Evolutionary conservation across 2,113 vertebrate genomes (phyloP), one percentile per base, ranked within the genome.

Genomic region (Indri indri): DNA sequence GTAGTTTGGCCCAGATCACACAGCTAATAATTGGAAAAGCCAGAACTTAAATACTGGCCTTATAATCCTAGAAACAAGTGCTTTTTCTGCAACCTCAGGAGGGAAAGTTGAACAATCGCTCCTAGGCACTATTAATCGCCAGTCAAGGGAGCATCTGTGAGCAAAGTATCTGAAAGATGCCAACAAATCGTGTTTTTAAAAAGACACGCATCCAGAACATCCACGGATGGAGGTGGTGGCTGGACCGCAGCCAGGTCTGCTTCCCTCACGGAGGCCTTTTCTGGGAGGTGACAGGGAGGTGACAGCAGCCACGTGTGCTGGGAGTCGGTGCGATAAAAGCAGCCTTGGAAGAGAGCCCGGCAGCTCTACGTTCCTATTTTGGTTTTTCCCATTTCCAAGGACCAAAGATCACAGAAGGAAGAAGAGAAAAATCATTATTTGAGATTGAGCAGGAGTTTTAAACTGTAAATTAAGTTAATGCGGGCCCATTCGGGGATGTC

Each of bases 321-420:
- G 68, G 82, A 87, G 23, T 30, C 0, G 0, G 27, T 13, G 42
- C 79, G 76, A 76, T 79, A 74, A 93, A 77, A 91, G 83, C 86
- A 45, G 50, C 63, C 70, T 88, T 97, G 96, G 95, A 90, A 68
- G 59, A 27, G 22, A 79, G 96, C 94, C 95, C 59, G 17, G 74
- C 0, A 7, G 66, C 87, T 86, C 74, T 0, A 2, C 1, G 0
- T 93, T 71, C 77, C 52, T 88, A 65, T 92, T 91, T 50, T 52
- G 54, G 50, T 79, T 81, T 87, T 96, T 85, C 70, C 81, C 30
- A 32, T 77, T 93, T 95, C 77, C 23, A 84, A 71, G 97, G 93
- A 90, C 94, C 92, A 96, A 74, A 95, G 89, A 89, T 93, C 81
- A 95, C 0, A 0, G 42, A 68, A 79, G 54, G 57, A 79, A 63